Percentiles rank a stretch among this genome's conserved stretches.
phyloP scores from a whole-genome alignment of 2,888 invertebrate species.

The Drosophila merina region DNA sequence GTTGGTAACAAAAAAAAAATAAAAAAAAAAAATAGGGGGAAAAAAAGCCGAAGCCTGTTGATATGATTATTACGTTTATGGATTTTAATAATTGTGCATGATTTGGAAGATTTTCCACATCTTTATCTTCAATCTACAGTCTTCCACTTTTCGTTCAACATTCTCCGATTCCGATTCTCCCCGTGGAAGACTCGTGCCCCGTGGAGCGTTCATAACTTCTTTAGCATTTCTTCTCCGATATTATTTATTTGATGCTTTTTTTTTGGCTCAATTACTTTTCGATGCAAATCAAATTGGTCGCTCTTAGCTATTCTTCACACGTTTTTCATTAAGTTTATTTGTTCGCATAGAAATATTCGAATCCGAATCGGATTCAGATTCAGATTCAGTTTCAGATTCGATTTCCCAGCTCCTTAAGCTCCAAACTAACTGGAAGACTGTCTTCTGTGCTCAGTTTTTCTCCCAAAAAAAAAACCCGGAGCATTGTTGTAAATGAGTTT shows the following conservation, averaged over 20 bases:
- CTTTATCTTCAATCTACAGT: slow-evolving; percentile 14
- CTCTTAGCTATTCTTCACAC: slow-evolving; percentile 81
- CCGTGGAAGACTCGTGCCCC: slow-evolving; percentile 61
- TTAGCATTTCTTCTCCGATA: slow-evolving; percentile 19
- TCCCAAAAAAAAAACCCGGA: background rate
- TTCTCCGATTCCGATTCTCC: slow-evolving; percentile 23
- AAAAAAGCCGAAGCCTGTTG: slow-evolving; percentile 69
- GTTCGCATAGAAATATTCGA: slow-evolving; percentile 40
- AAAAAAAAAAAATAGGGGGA: slow-evolving; percentile 31
- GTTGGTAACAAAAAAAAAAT: slow-evolving; percentile 26
- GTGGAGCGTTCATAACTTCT: slow-evolving; percentile 67
- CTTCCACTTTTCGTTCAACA: slow-evolving; percentile 11
- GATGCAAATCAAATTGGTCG: slow-evolving; percentile 81
- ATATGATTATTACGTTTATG: slow-evolving; percentile 83
- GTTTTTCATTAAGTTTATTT: slow-evolving; percentile 71
- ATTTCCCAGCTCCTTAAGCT: slow-evolving; percentile 26
- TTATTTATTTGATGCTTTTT: slow-evolving; percentile 26
- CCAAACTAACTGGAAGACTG: slow-evolving; percentile 31
- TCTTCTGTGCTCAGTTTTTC: background rate
- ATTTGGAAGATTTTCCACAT: slow-evolving; percentile 70
- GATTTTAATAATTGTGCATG: slow-evolving; percentile 82
- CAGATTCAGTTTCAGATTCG: slow-evolving; percentile 3
- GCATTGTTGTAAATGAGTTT: slow-evolving; percentile 62
- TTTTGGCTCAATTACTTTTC: slow-evolving; percentile 79
- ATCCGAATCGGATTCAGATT: slow-evolving; percentile 1